Conservation (phyloP, 2,797 vertebrate genomes). For the Pygocentrus nattereri region DNA sequence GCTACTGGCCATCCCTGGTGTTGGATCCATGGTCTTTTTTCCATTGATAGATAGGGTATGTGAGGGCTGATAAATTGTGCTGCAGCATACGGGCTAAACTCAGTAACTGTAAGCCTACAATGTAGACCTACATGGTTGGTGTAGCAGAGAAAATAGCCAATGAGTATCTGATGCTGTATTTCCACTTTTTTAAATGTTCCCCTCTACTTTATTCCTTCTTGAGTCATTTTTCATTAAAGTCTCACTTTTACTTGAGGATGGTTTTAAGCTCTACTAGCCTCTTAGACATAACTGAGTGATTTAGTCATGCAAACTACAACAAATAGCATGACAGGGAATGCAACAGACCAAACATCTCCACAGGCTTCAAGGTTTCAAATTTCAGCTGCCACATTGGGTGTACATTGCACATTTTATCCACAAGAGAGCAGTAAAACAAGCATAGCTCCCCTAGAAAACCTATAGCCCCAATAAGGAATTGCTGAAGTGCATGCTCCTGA, state of each 20-base stretch:
- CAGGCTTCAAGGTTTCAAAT: background rate
- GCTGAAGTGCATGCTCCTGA: background rate
- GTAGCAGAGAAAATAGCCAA: no score
- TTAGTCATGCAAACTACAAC: background rate
- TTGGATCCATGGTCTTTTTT: no score
- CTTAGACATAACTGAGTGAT: background rate
- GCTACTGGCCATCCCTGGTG: no score
- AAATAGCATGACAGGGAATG: background rate
- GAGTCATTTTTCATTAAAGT: background rate
- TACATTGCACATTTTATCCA: slow-evolving; percentile 19
- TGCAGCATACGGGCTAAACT: no score
- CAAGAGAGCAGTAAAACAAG: slow-evolving; percentile 25
- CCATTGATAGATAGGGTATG: no score
- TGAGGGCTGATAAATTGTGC: no score
- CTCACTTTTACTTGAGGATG: background rate
- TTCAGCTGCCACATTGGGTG: background rate
- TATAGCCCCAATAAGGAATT: background rate
- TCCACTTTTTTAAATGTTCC: no score
- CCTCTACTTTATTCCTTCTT: no score
- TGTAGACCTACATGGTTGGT: no score
- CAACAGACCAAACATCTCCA: background rate
- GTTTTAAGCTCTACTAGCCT: background rate
- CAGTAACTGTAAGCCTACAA: no score
- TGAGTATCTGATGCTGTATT: no score
- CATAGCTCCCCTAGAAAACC: no score